phyloP scores from a whole-genome alignment of 2,888 invertebrate species.

The Synanthedon tipuliformis region DNA sequence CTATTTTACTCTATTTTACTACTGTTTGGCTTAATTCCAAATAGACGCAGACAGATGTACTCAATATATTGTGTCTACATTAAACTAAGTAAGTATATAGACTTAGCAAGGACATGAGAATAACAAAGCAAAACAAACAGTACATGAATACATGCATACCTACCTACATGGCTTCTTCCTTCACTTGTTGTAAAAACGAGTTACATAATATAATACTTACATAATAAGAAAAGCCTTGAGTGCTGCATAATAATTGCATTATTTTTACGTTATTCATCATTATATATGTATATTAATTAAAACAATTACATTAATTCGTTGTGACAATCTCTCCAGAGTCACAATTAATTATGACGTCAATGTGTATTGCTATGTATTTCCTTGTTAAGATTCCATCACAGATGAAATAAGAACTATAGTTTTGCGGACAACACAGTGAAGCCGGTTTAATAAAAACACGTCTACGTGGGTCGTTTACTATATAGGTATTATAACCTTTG shows the following conservation, averaged over 20 bases:
- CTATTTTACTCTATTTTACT: too few species aligned
- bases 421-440: too few species aligned
- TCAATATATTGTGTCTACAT: not conserved
- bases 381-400: too few species aligned
- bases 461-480: too few species aligned
- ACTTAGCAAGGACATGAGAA: not conserved
- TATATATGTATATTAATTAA: too few species aligned
- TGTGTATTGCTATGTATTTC: too few species aligned
- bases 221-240: not conserved
- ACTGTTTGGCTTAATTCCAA: conserved; percentile 4
- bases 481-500: too few species aligned
- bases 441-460: too few species aligned
- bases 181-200: not conserved
- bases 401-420: too few species aligned
- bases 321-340: too few species aligned
- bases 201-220: not conserved
- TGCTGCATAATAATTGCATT: not conserved
- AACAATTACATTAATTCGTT: too few species aligned
- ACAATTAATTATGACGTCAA: too few species aligned
- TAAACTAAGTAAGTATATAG: not conserved
- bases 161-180: not conserved
- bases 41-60: not conserved
- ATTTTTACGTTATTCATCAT: not conserved
- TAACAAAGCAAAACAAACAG: not conserved
- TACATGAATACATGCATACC: not conserved